Evolutionary conservation across 2,888 invertebrate genomes (phyloP), one percentile per base, ranked within the genome.

Genomic region (Eremobia ochroleuca): DNA sequence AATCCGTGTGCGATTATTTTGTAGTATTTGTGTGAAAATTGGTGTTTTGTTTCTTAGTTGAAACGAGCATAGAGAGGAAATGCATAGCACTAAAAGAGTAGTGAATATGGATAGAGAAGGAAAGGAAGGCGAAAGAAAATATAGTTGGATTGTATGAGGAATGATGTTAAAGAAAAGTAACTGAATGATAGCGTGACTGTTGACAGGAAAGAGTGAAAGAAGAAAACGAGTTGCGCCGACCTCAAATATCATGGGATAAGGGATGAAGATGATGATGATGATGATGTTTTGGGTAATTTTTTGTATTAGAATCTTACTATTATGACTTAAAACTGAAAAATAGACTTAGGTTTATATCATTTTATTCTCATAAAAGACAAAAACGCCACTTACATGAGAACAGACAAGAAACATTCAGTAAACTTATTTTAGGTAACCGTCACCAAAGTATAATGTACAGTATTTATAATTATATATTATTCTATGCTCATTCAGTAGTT

Each of bases 1-100:
- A 73, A 66, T 73, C 25, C 8, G 15, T 49, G 21, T 61, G 28
- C 66, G 46, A 73, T 78, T 83, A n/a, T 73, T 66, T 77, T 65
- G 59, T 69, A 37, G 40, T 61, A 52, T 25, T 65, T 49, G 37
- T 77, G 40, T 6, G 49, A 79, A 59, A 67, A 59, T n/a, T n/a
- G 1, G 52, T n/a, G 49, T 5, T 40, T 49, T 74, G 25, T 71
- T 40, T 40, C 2, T n/a, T 13, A 4, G 13, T 0, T 8, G 1
- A 3, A 4, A 52, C 25, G 3, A 3, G 25, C 25, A 25, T 25
- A 49, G 3, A 3, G 25, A 49, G 49, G 25, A 49, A 49, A 49
- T 9, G 9, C 9, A 49, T 49, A 3, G 25, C 25, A 49, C 25
- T 49, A 25, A 52, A n/a, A 52, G 52, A n/a, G 52, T n/a, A 52